Conservation (phyloP, 2,113 vertebrate genomes). For the Bubalus kerabau region DNA sequence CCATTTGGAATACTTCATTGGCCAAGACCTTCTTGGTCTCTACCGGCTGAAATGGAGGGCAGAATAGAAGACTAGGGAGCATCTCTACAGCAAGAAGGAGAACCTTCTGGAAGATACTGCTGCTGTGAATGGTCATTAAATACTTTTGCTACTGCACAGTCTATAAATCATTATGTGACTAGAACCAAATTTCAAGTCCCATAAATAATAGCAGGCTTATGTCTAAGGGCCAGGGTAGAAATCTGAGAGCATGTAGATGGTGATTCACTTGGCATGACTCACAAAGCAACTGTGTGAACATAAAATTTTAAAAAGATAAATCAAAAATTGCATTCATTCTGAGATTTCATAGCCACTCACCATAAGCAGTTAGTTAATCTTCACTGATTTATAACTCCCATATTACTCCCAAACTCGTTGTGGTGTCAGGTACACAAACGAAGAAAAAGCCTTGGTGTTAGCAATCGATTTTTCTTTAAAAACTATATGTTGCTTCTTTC, state of each 20-base stretch:
- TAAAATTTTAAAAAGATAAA: constrained; percentile 55
- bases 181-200: constrained; percentile 19
- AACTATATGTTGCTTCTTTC: constrained; percentile 59
- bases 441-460: constrained; percentile 57
- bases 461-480: constrained; percentile 60
- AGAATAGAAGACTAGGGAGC: neutral
- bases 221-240: constrained; percentile 27
- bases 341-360: constrained; percentile 56
- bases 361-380: constrained; percentile 60
- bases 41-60: neutral
- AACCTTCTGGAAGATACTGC: neutral
- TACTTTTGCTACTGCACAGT: constrained; percentile 12
- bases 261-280: constrained; percentile 18
- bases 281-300: constrained; percentile 28
- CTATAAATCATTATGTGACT: constrained; percentile 18
- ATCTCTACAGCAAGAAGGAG: neutral
- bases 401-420: constrained; percentile 65
- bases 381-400: constrained; percentile 38
- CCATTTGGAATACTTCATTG: neutral
- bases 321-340: constrained; percentile 30
- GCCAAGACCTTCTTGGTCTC: neutral
- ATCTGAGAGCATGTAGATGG: neutral
- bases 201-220: constrained; percentile 48
- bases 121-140: constrained; percentile 27
- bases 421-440: constrained; percentile 52